A percentile compares a stretch with the other conserved stretches of the same genome.
Evolutionary conservation across 2,113 vertebrate genomes (phyloP).

Genomic region (Syngnathus floridae): DNA sequence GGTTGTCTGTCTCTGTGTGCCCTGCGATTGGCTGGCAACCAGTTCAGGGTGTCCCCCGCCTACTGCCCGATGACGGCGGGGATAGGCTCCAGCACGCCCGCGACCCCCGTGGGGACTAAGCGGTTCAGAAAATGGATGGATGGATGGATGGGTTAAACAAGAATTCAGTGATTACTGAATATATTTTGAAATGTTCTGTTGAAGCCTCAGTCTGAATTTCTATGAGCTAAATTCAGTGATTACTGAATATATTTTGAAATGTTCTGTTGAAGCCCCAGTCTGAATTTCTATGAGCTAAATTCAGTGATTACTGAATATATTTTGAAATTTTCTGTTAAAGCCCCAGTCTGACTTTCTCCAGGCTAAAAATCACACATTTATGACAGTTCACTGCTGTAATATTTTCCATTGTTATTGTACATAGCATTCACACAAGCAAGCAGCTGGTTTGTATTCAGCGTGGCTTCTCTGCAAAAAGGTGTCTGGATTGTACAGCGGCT

Average conservation of each 20-base stretch:
- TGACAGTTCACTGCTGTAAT: constrained; percentile 18
- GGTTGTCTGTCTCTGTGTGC: too few relatives aligned
- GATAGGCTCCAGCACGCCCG: too few relatives aligned
- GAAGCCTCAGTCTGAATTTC: not conserved
- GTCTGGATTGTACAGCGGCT: constrained; percentile 48
- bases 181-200: not conserved
- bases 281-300: too few relatives aligned
- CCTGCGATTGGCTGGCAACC: too few relatives aligned
- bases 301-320: constrained; percentile 8
- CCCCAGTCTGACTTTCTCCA: constrained; percentile 1
- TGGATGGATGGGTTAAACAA: too few relatives aligned
- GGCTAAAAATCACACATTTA: constrained; percentile 16
- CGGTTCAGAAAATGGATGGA: too few relatives aligned
- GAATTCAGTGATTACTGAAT: constrained; percentile 8
- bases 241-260: constrained; percentile 3
- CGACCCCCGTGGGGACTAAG: too few relatives aligned
- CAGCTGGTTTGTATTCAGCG: constrained; percentile 58
- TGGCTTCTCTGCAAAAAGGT: constrained; percentile 42
- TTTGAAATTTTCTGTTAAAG: not conserved
- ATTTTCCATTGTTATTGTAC: constrained; percentile 31
- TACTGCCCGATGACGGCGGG: too few relatives aligned
- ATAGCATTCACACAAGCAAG: constrained; percentile 24
- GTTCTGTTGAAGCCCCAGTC: not conserved
- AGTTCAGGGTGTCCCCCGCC: too few relatives aligned
- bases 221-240: constrained; percentile 9